These are phyloP conservation scores for Sardinella longiceps DNA, from an alignment of 2,797 vertebrate species.

Conservation along the genomic window DNA sequence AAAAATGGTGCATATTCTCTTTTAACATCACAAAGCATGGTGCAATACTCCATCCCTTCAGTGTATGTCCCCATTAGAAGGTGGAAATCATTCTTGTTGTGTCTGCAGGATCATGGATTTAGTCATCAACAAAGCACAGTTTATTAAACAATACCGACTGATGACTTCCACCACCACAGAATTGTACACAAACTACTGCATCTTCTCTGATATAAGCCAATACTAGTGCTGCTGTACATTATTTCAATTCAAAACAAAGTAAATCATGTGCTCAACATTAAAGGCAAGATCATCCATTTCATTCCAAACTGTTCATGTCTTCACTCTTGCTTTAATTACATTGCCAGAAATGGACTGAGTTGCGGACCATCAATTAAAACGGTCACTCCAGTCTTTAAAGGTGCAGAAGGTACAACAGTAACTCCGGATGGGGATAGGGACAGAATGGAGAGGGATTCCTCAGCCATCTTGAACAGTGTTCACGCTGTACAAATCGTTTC, in stretches of 20 bases:
- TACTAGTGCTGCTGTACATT: not conserved
- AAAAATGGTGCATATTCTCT: no score
- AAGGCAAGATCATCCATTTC: constrained; percentile 12
- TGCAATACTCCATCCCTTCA: no score
- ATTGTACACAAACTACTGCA: not conserved
- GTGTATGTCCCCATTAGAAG: no score
- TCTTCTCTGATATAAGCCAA: not conserved
- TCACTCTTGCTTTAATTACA: not conserved
- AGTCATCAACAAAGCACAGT: not conserved
- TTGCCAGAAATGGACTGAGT: not conserved
- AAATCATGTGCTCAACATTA: not conserved
- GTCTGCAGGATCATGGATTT: not conserved
- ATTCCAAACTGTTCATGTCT: not conserved
- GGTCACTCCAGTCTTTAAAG: not conserved
- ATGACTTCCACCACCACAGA: not conserved
- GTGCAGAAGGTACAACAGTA: constrained; percentile 1
- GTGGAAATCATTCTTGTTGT: not conserved
- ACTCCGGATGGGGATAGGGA: not conserved
- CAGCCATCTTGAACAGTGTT: constrained; percentile 57
- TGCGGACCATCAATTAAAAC: not conserved
- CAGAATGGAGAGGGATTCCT: not conserved
- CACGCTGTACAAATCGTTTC: constrained; percentile 85
- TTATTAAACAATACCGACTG: not conserved
- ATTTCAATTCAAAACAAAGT: constrained; percentile 11
- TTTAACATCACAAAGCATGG: no score